These are phyloP conservation scores for Coregonus ussuriensis DNA, from an alignment of 2,797 vertebrate genomes.

Conservation along the genomic window DNA sequence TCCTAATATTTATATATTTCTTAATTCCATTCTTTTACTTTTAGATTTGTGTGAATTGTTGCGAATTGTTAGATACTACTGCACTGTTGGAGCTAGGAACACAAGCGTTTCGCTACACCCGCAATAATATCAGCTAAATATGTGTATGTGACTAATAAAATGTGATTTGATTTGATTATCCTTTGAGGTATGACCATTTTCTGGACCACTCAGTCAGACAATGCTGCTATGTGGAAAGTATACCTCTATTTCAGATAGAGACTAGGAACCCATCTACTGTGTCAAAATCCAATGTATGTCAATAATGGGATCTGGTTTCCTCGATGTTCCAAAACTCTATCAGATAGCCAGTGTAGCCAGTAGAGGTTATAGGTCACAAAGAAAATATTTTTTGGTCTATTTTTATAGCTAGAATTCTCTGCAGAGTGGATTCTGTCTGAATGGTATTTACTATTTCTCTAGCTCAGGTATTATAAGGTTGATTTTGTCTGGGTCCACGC, in stretches of 20 bases:
- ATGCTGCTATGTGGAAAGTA: neutral
- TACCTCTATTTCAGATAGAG: neutral
- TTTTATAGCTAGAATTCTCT: neutral
- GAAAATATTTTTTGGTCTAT: neutral
- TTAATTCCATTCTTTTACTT: too few species aligned
- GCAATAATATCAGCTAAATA: too few species aligned
- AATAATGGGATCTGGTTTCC: neutral
- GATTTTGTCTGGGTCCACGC: neutral
- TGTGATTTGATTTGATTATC: too few species aligned
- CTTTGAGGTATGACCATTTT: neutral
- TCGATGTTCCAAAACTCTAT: neutral
- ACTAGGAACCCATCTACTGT: neutral
- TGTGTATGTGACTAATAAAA: too few species aligned
- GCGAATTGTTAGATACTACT: too few species aligned
- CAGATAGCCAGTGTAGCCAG: neutral
- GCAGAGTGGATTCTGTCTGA: neutral
- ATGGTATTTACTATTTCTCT: neutral
- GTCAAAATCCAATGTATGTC: neutral
- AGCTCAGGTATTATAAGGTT: neutral
- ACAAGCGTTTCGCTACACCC: too few species aligned
- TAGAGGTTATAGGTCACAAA: neutral
- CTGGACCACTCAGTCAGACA: neutral
- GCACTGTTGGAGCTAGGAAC: too few species aligned
- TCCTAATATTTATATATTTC: too few species aligned
- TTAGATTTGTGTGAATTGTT: too few species aligned